Evolutionary conservation across 64 coral and sea anemone species (phyloP).

Genomic region (Pocillopora damicornis): DNA sequence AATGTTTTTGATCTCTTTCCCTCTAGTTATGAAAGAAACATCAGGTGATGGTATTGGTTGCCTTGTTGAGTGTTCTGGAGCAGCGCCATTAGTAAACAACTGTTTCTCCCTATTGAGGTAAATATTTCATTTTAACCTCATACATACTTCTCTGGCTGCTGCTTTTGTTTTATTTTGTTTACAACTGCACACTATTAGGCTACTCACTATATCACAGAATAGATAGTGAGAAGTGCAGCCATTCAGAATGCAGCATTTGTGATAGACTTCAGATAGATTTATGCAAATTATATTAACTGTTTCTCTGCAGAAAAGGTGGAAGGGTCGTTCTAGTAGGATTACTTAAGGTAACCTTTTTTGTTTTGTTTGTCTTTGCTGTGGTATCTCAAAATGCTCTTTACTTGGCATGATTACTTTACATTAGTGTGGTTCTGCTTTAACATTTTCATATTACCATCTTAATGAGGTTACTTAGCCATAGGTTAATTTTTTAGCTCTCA

Average conservation of each 20-base stretch:
- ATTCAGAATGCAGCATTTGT: no score
- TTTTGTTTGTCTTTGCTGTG: not conserved
- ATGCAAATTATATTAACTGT: not conserved
- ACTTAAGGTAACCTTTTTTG: slow-evolving; percentile 30
- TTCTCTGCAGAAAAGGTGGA: slow-evolving; percentile 64
- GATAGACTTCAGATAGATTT: not conserved
- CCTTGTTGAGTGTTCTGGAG: slow-evolving; percentile 54
- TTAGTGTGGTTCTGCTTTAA: no score
- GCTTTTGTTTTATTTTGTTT: no score
- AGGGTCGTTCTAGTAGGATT: slow-evolving; percentile 60
- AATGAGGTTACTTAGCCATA: no score
- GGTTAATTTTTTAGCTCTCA: not conserved
- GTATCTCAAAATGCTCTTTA: not conserved
- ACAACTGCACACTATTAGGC: no score
- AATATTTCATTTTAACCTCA: not conserved
- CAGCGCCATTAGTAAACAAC: slow-evolving; percentile 45
- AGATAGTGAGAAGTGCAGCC: no score
- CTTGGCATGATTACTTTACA: no score
- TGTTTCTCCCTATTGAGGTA: slow-evolving; percentile 71
- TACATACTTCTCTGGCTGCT: no score
- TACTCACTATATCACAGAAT: no score
- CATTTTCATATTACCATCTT: no score
- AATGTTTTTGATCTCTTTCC: not conserved
- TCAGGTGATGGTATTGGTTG: slow-evolving; percentile 60
- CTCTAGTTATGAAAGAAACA: slow-evolving; percentile 53